These are phyloP conservation scores for Euschistus heros DNA, from an alignment of 1,140 invertebrate species.

Conservation along the genomic window DNA sequence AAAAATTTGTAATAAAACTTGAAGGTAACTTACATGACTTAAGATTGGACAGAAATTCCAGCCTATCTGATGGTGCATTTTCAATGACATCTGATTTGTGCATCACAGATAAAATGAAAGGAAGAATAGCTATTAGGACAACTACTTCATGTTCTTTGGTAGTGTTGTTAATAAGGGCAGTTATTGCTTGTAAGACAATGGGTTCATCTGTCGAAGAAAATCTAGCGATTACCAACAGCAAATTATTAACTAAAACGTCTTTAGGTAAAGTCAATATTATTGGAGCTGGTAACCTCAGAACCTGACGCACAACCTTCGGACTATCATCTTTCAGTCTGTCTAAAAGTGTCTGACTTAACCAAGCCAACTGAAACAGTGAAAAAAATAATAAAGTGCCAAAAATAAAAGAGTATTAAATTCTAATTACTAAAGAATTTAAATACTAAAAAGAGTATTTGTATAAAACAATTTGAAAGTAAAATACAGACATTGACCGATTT, in stretches of 20 bases:
- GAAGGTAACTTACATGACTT: background rate
- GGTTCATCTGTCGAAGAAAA: background rate
- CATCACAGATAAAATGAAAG: background rate
- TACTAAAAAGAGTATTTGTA: no score
- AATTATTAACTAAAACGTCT: background rate
- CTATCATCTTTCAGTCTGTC: conserved; percentile 48
- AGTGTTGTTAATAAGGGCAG: background rate
- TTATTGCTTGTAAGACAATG: conserved; percentile 2
- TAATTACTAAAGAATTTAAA: no score
- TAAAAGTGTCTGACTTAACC: conserved; percentile 42
- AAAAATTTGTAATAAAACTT: no score
- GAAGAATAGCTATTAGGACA: background rate
- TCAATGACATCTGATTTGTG: conserved; percentile 4
- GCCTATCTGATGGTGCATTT: background rate
- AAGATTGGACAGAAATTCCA: background rate
- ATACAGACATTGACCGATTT: no score
- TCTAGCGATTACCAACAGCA: background rate
- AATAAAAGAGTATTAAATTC: no score
- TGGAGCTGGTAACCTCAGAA: background rate
- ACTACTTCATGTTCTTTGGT: background rate
- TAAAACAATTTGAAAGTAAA: no score
- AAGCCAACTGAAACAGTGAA: conserved; percentile 24
- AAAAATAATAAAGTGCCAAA: conserved; percentile 1
- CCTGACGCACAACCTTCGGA: conserved; percentile 37
- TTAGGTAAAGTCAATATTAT: background rate